Conservation (phyloP, 2,888 invertebrate genomes). For the Adelognathus sp. region DNA sequence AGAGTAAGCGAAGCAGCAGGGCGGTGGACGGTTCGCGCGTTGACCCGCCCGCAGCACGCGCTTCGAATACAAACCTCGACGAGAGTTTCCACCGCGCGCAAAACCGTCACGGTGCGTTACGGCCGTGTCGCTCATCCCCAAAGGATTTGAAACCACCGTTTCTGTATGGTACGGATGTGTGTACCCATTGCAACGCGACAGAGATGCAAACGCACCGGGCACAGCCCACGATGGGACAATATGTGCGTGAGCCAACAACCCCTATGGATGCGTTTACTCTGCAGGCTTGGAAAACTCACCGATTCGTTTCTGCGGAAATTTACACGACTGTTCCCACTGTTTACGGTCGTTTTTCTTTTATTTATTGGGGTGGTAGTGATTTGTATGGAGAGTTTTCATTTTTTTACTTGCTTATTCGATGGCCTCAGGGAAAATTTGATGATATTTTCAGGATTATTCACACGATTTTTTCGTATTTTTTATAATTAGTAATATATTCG, state of each 20-base stretch:
- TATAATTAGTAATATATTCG: too few species aligned
- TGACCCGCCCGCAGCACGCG: constrained; percentile 46
- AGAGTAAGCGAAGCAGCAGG: neutral
- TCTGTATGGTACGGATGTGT: neutral
- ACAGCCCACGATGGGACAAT: neutral
- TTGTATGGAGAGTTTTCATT: too few species aligned
- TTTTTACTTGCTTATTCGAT: too few species aligned
- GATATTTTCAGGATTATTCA: too few species aligned
- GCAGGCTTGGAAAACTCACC: constrained; percentile 30
- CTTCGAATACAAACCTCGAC: constrained; percentile 51
- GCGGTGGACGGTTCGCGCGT: neutral
- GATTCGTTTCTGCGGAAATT: constrained; percentile 9
- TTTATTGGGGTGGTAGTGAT: too few species aligned
- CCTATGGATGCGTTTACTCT: constrained; percentile 39
- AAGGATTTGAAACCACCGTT: constrained; percentile 46
- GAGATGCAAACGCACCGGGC: constrained; percentile 15
- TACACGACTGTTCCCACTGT: constrained; percentile 35
- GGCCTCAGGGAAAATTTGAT: too few species aligned
- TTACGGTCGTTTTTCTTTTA: too few species aligned
- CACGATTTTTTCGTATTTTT: too few species aligned
- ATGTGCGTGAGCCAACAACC: constrained; percentile 9
- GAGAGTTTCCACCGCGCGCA: constrained; percentile 37
- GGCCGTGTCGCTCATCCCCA: constrained; percentile 42
- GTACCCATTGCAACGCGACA: constrained; percentile 18
- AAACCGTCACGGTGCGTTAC: constrained; percentile 21